Evolutionary conservation across 2,797 vertebrate genomes (phyloP), one percentile per base, ranked within the genome.

Genomic region (Falco concolor): DNA sequence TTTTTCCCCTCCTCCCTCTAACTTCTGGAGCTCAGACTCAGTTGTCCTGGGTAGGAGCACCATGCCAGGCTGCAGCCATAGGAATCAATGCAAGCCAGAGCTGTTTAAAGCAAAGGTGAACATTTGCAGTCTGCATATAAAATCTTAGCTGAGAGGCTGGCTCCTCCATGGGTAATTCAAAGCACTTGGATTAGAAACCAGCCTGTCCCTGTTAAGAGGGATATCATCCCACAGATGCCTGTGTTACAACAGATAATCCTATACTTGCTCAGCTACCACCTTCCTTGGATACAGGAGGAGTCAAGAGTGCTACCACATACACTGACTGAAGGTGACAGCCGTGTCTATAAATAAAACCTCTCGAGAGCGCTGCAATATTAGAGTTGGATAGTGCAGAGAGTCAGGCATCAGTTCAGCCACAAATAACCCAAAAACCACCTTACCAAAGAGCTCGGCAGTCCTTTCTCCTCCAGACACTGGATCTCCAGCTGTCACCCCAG

Each of bases 401-500:
- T 8, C 5, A 6, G 20, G 17, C 28, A 36, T 7, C 63, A 74
- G 32, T 6, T 84, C 54, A 85, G 23, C 63, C 49, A 42, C 11
- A 32, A 54, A 70, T 22, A 80, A 65, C 52, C 12, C 30, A 14
- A 6, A 69, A 67, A 54, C 3, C 5, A 12, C n/a, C 86, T 96
- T 95, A 97, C 97, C 97, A 49, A 79, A 72, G 32, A 87, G 28
- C 5, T 93, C 73, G 21, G 84, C 65, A 10, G 42, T 50, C 16
- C 23, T 54, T 53, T 79, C 91, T 84, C 8, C 84, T 38, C 10
- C 64, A 12, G 63, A 38, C 17, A 32, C 22, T 10, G 1, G 11
- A 10, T 65, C 73, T 47, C 54, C 87, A 83, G 52, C 50, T 42
- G 56, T 56, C 76, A 32, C 22, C 27, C 4, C 61, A 68, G 84